These are phyloP conservation scores for Anthrax anthrax DNA, from an alignment of 2,888 invertebrate genomes.

Conservation along the genomic window DNA sequence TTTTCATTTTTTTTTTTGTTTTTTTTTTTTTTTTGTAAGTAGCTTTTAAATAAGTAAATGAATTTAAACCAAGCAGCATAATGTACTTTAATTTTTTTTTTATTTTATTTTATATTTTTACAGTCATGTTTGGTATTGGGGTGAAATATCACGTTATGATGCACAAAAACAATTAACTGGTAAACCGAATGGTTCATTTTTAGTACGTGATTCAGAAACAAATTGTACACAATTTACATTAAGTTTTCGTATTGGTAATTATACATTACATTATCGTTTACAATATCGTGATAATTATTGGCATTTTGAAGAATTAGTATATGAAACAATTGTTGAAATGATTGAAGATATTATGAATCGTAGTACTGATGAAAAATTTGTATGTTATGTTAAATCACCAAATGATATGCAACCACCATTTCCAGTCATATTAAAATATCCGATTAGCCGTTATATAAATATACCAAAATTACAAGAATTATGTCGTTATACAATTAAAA, in stretches of 20 bases:
- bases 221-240: slow-evolving; percentile 54
- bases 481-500: slow-evolving; percentile 58
- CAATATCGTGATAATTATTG: slow-evolving; percentile 45
- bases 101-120: slow-evolving; percentile 7
- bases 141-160: slow-evolving; percentile 54
- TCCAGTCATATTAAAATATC: slow-evolving; percentile 58
- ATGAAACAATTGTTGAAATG: slow-evolving; percentile 49
- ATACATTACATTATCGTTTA: slow-evolving; percentile 58
- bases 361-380: slow-evolving; percentile 49
- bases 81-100: background rate
- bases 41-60: too few species aligned
- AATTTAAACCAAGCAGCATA: too few species aligned
- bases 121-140: slow-evolving; percentile 66
- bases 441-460: slow-evolving; percentile 58
- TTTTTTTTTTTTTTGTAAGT: too few species aligned
- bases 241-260: slow-evolving; percentile 54
- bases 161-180: slow-evolving; percentile 53
- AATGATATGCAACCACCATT: slow-evolving; percentile 52
- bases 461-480: slow-evolving; percentile 56
- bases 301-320: slow-evolving; percentile 31
- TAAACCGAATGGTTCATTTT: slow-evolving; percentile 60
- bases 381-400: slow-evolving; percentile 55
- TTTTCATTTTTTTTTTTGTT: too few species aligned
- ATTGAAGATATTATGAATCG: slow-evolving; percentile 59
- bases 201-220: slow-evolving; percentile 65